phyloP scores from a whole-genome alignment of 2,888 invertebrate species.

The Pseudococcus longispinus region DNA sequence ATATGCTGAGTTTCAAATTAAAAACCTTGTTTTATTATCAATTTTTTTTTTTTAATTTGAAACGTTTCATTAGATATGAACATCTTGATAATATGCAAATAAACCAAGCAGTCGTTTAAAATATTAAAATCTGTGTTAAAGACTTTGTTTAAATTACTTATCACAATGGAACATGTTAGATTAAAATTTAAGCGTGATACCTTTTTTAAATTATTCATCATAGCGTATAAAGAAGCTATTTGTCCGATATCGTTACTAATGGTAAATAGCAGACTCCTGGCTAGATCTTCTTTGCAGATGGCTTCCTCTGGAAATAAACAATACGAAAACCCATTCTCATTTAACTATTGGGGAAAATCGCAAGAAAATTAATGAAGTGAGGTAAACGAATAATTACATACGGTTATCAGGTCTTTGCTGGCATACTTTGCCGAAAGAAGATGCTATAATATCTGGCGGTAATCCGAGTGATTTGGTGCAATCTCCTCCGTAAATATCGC shows the following conservation, averaged over 20 bases:
- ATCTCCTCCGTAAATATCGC: slow-evolving; percentile 73
- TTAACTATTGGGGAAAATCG: neutral
- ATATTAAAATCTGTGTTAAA: neutral
- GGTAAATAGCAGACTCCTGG: slow-evolving; percentile 70
- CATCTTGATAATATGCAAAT: neutral
- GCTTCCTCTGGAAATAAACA: slow-evolving; percentile 60
- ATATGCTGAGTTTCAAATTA: neutral
- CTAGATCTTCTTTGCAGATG: slow-evolving; percentile 69
- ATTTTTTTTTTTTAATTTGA: neutral
- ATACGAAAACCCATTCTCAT: neutral
- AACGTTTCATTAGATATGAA: neutral
- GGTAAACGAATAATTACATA: slow-evolving; percentile 49
- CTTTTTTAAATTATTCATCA: slow-evolving; percentile 68
- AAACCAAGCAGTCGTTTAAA: neutral
- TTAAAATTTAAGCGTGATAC: slow-evolving; percentile 59
- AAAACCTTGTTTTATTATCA: neutral
- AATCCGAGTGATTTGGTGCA: slow-evolving; percentile 67
- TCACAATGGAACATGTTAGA: neutral
- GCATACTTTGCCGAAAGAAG: slow-evolving; percentile 72
- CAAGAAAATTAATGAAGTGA: neutral
- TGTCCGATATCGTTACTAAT: slow-evolving; percentile 78
- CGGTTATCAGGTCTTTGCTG: slow-evolving; percentile 60
- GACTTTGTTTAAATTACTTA: neutral
- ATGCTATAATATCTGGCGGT: slow-evolving; percentile 72
- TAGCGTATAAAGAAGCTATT: slow-evolving; percentile 73